These are phyloP conservation scores for Macrotus californicus DNA, from an alignment of 2,113 vertebrate genomes.

Conservation along the genomic window DNA sequence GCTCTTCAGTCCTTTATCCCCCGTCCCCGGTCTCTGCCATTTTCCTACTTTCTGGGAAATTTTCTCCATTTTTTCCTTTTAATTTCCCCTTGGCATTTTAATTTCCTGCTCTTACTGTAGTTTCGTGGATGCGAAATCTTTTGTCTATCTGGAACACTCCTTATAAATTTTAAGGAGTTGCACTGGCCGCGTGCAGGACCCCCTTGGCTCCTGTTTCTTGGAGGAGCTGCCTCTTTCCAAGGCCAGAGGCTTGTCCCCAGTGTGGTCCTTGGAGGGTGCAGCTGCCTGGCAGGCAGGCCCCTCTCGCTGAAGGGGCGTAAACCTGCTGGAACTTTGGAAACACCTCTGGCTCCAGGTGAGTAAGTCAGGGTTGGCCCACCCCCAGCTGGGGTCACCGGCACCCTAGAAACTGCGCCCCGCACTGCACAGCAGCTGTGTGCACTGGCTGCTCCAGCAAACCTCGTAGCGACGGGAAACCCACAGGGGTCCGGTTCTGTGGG, in stretches of 20 bases:
- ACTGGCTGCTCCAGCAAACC: not conserved
- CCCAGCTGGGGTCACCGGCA: not conserved
- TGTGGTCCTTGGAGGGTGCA: fast-evolving
- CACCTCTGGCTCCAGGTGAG: not conserved
- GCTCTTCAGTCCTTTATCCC: not conserved
- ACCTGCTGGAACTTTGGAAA: not conserved
- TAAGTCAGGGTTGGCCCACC: no score
- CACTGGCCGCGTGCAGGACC: not conserved
- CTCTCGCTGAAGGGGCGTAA: not conserved
- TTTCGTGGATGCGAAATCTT: not conserved
- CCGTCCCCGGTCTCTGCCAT: fast-evolving
- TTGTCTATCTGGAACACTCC: not conserved
- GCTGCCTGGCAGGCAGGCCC: not conserved
- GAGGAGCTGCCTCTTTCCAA: not conserved
- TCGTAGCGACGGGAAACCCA: fast-evolving
- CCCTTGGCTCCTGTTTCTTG: not conserved
- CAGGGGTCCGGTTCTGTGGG: fast-evolving
- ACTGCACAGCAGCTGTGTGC: fast-evolving
- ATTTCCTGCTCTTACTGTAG: not conserved
- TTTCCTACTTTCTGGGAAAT: not conserved
- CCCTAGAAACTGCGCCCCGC: not conserved
- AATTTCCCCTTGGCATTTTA: not conserved
- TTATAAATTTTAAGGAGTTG: not conserved
- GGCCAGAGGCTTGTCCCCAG: not conserved
- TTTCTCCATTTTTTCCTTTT: not conserved